Conservation (phyloP, 1,140 invertebrate genomes). For the Drosophila grimshawi region DNA sequence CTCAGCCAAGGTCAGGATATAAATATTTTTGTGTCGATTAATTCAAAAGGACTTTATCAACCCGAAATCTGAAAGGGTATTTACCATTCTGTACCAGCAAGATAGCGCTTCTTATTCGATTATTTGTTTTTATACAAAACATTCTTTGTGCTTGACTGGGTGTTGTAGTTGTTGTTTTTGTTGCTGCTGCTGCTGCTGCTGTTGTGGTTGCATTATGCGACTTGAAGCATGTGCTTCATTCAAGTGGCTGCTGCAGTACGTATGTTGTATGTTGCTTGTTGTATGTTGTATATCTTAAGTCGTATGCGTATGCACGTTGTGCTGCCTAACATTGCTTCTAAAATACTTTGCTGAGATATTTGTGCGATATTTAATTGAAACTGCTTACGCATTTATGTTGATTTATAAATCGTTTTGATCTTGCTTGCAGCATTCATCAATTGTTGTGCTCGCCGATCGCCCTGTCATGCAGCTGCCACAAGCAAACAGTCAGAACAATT, state of each 20-base stretch:
- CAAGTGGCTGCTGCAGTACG: slow-evolving; percentile 35
- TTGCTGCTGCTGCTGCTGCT: slow-evolving; percentile 22
- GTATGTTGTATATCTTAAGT: too few relatives aligned
- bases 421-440: slow-evolving; percentile 48
- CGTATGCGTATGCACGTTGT: background rate
- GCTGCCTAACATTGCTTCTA: slow-evolving; percentile 21
- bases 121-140: slow-evolving; percentile 48
- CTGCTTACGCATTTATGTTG: slow-evolving; percentile 14
- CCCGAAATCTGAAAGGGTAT: background rate
- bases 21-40: too few relatives aligned
- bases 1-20: too few relatives aligned
- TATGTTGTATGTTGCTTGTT: background rate
- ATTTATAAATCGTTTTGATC: slow-evolving; percentile 11
- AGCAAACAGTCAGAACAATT: slow-evolving; percentile 73
- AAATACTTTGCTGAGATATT: slow-evolving; percentile 16
- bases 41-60: too few relatives aligned
- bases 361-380: slow-evolving; percentile 60
- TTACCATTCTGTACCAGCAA: background rate
- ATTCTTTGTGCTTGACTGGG: slow-evolving; percentile 74
- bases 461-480: slow-evolving; percentile 69
- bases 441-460: slow-evolving; percentile 14
- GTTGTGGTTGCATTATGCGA: slow-evolving; percentile 64
- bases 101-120: background rate
- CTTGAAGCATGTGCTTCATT: slow-evolving; percentile 60
- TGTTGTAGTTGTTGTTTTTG: slow-evolving; percentile 34